Evolutionary conservation across 2,113 vertebrate genomes (phyloP), one percentile per base, ranked within the genome.

Genomic region (Gracilinanus agilis): DNA sequence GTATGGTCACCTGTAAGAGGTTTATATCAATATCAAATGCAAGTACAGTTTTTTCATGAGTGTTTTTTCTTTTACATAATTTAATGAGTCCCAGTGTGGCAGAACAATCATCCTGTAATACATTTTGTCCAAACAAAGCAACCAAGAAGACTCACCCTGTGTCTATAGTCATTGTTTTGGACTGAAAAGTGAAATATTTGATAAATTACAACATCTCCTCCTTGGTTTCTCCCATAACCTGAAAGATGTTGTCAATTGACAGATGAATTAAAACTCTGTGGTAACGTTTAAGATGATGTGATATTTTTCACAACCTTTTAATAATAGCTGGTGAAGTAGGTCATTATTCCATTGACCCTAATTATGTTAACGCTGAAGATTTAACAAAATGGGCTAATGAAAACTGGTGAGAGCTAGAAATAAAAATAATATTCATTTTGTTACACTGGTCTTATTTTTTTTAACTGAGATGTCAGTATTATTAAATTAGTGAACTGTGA

Each of bases 231-330:
- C 89, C 61, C 23, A 27, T 92, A 89, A 91, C 58, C 90, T 90
- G 9, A 95, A 92, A 96, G 88, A 88, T 75, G 21, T 21, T 95
- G 67, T 94, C 54, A 96, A 58, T 88, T 94, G 91, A 93, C 40
- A 67, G 55, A 58, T 88, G 92, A 97, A 94, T 97, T 97, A 95
- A 96, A 97, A 93, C 90, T 8, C 54, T 96, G 44, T 89, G 88
- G 94, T 95, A 95, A 95, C 95, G 95, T 94, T 96, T 95, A 96
- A 96, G 94, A 96, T 94, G 75, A 96, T 92, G 88, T 95, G 93
- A 97, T 97, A 61, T 93, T 97, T 98, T 98, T 97, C 97, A 96
- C 94, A 96, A 96, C 91, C 95, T 88, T 67, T 83, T 94, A 98
- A 97, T 92, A 95, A 96, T 95, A 97, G 88, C 94, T 95, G 93